These are phyloP conservation scores for Lepidurus packardi DNA, from an alignment of 1,140 invertebrate species.

Conservation along the genomic window DNA sequence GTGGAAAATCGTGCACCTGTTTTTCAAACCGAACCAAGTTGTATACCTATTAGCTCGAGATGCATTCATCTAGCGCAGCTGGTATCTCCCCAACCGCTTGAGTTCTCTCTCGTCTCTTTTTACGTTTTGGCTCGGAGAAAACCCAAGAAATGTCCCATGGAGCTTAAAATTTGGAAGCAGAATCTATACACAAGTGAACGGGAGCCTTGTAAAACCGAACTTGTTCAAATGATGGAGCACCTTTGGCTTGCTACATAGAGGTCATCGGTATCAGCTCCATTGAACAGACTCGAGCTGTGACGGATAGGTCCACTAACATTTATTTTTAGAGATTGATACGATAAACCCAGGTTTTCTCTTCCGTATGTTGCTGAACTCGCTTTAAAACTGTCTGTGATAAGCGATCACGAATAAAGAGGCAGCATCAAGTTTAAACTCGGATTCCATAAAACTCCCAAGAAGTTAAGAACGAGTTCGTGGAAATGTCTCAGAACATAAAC, in stretches of 20 bases:
- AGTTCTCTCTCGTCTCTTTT: no score
- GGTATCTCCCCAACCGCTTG: not conserved
- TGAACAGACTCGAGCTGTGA: not conserved
- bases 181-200: not conserved
- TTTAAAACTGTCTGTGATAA: not conserved
- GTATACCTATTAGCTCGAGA: not conserved
- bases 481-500: not conserved
- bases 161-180: not conserved
- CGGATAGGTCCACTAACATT: not conserved
- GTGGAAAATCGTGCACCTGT: constrained; percentile 6
- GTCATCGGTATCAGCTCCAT: not conserved
- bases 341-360: not conserved
- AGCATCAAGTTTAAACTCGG: not conserved
- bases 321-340: not conserved
- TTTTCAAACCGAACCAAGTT: not conserved
- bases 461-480: not conserved
- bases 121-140: not conserved
- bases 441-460: not conserved
- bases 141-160: not conserved
- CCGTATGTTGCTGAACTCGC: not conserved
- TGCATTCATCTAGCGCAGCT: not conserved
- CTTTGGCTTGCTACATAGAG: constrained; percentile 11
- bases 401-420: not conserved
- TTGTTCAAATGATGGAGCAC: not conserved
- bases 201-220: not conserved